Conservation (phyloP, 2,888 invertebrate species). For the Drepana falcataria region DNA sequence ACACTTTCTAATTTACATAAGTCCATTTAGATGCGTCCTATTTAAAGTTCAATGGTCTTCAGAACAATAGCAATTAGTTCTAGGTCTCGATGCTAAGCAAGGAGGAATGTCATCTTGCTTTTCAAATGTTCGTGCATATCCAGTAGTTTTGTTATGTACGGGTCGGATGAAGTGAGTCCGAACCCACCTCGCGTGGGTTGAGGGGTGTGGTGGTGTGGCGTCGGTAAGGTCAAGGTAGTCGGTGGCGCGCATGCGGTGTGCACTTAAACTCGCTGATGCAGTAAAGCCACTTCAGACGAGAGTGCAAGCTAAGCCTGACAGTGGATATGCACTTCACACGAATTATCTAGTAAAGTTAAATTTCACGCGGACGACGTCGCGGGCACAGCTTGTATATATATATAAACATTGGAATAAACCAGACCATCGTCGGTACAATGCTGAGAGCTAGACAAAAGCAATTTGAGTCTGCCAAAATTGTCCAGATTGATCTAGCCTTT, state of each 20-base stretch:
- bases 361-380: neutral
- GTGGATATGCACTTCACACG: neutral
- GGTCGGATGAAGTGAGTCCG: conserved; percentile 10
- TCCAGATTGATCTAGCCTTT: neutral
- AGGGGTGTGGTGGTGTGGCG: conserved; percentile 18
- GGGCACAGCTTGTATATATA: neutral
- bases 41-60: neutral
- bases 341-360: too few relatives aligned
- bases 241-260: conserved; percentile 48
- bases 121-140: neutral
- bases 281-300: conserved; percentile 8
- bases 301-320: neutral
- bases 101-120: too few relatives aligned
- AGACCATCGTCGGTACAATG: too few relatives aligned
- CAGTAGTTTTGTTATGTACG: neutral
- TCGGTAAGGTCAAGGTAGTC: conserved; percentile 66
- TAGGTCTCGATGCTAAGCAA: too few relatives aligned
- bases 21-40: neutral
- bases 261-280: conserved; percentile 39
- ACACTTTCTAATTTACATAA: neutral
- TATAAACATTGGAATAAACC: too few relatives aligned
- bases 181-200: conserved; percentile 11
- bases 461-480: neutral
- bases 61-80: neutral
- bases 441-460: too few relatives aligned